These are phyloP conservation scores for human (Homo sapiens) DNA, from an alignment of 2,113 vertebrate species.

Conservation along the genomic window DNA sequence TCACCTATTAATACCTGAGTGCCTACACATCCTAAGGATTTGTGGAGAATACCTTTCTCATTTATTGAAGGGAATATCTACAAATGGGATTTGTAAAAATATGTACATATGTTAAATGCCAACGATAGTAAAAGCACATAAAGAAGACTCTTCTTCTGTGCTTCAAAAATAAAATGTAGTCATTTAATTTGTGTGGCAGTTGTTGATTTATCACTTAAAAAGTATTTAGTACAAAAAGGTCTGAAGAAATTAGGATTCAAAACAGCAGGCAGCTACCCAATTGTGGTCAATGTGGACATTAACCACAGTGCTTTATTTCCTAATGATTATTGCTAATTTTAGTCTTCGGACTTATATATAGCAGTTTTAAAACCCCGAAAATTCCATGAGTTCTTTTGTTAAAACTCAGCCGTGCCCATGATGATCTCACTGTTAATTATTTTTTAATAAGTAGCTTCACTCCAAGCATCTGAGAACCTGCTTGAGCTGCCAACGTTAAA, in stretches of 20 bases:
- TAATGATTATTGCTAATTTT: slow-evolving; percentile 36
- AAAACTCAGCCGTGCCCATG: not conserved
- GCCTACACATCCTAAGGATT: not conserved
- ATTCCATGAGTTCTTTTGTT: slow-evolving; percentile 21
- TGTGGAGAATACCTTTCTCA: not conserved
- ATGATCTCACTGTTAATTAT: slow-evolving; percentile 57
- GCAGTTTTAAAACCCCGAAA: slow-evolving; percentile 13
- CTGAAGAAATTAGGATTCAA: slow-evolving; percentile 31
- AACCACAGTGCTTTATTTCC: not conserved
- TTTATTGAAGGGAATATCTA: not conserved
- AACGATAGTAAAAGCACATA: not conserved
- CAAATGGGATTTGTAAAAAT: not conserved
- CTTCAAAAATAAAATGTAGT: not conserved
- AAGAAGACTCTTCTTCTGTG: not conserved
- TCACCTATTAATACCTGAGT: not conserved
- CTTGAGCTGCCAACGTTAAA: slow-evolving; percentile 49
- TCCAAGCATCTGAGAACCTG: not conserved
- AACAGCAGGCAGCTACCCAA: not conserved
- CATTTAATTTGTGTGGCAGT: not conserved
- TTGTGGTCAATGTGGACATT: not conserved
- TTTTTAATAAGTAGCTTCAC: slow-evolving; percentile 61
- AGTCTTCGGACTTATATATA: not conserved
- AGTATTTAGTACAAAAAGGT: not conserved
- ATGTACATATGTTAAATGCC: not conserved
- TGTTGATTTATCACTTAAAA: not conserved